Evolutionary conservation across 2,797 vertebrate genomes (phyloP), one percentile per base, ranked within the genome.

Genomic region (Austrolebias charrua): DNA sequence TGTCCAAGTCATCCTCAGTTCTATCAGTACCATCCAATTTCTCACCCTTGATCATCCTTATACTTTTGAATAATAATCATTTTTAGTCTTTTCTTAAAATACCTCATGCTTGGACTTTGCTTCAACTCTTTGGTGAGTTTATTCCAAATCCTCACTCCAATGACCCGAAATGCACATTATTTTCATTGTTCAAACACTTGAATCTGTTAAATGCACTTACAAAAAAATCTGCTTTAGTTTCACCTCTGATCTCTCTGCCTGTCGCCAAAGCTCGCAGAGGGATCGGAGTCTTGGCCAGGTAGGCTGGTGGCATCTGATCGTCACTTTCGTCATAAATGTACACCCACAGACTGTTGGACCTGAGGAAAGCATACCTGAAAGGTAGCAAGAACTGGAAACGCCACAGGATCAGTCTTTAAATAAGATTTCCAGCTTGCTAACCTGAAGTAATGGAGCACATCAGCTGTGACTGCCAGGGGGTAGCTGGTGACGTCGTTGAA

Each of bases 281-380:
- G 40, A 97, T 75, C 8, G 92, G 91, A 18, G 91, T 94, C 83
- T 92, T 94, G 44, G 94, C 94, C 73, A 97, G 81, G 77, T 95
- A 97, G 0, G 70, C 75, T 40, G 90, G 90, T 0, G 92, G 89
- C 10, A 82, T 73, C 67, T 94, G 90, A 13, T 87, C 72, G 38
- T 95, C 93, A 4, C 91, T 92, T 55, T 95, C 93, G 70, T 97
- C 95, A 62, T 94, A 95, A 43, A 95, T 75, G 28, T 96, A 96
- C 9, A 97, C 83, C 85, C 88, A 91, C 31, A 96, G 81, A 73
- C 86, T 90, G 63, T 93, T 86, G 28, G 85, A 86, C 70, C 90
- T 91, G 77, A 16, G 4, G 55, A 40, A 58, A 45, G 3, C 20
- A 4, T 10, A 51, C 42, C 10, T 12, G 0, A 63, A 59, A 33